Evolutionary conservation across 2,888 invertebrate genomes (phyloP).

Genomic region (Diarsia mendica): DNA sequence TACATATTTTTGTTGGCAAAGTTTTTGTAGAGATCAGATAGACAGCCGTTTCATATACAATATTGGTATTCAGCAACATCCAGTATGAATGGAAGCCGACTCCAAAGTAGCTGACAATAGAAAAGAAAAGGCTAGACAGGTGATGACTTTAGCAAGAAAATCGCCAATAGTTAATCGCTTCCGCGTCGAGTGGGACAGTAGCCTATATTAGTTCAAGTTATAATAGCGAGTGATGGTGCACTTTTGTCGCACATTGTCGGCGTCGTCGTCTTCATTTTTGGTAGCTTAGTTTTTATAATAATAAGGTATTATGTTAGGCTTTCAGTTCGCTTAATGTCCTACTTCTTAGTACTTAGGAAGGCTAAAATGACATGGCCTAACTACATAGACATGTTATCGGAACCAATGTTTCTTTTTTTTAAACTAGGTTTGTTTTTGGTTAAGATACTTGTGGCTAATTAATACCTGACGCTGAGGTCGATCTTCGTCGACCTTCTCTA

Average conservation of each 20-base stretch:
- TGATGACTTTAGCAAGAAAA: background rate
- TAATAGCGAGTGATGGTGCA: constrained; percentile 6
- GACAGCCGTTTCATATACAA: too few relatives aligned
- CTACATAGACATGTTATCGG: background rate
- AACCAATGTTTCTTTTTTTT: too few relatives aligned
- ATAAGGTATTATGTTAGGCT: background rate
- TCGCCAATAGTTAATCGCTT: background rate
- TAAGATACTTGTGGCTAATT: too few relatives aligned
- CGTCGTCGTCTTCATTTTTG: background rate
- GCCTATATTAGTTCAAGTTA: background rate
- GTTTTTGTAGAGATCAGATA: too few relatives aligned
- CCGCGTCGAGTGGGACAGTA: background rate
- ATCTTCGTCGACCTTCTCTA: too few relatives aligned
- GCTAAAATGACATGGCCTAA: background rate
- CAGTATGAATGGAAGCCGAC: too few relatives aligned
- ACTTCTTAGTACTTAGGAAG: background rate
- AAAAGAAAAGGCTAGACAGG: too few relatives aligned
- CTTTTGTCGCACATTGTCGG: background rate
- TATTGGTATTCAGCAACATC: too few relatives aligned
- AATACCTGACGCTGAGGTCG: background rate
- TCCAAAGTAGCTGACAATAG: too few relatives aligned
- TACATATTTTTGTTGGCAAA: too few relatives aligned
- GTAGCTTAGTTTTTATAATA: constrained; percentile 3
- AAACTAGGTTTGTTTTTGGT: background rate
- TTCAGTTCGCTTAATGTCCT: background rate